Percentiles rank a stretch among this genome's conserved stretches.
Evolutionary conservation across 2,113 vertebrate genomes (phyloP).

Genomic region (Ahaetulla prasina): DNA sequence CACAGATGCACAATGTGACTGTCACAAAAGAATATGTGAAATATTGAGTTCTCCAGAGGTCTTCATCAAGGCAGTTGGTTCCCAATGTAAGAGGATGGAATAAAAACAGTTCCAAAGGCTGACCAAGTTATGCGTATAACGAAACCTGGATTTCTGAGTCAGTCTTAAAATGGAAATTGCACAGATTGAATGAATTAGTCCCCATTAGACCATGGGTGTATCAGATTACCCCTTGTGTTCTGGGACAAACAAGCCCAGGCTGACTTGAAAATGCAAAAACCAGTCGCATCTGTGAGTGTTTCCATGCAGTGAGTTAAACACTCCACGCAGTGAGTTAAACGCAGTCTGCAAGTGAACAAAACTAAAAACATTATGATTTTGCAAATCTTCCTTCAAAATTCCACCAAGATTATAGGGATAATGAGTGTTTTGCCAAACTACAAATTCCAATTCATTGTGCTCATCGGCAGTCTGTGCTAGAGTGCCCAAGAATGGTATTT

Average conservation of each 20-base stretch:
- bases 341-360: not conserved
- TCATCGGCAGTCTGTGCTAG: not conserved
- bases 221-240: not conserved
- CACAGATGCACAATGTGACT: not conserved
- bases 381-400: not conserved
- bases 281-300: not conserved
- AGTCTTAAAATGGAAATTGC: not conserved
- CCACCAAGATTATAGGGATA: not conserved
- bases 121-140: not conserved
- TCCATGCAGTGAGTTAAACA: not conserved
- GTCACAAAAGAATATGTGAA: not conserved
- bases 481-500: not conserved
- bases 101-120: not conserved
- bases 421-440: not conserved
- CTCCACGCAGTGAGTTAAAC: not conserved
- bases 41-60: not conserved
- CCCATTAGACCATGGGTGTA: not conserved
- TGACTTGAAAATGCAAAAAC: not conserved
- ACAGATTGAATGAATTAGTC: not conserved
- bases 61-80: not conserved
- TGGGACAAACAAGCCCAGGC: not conserved
- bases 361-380: not conserved
- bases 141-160: not conserved
- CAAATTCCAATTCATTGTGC: not conserved
- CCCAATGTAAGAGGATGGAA: not conserved